Conservation (phyloP, 2,113 vertebrate genomes). For the Murina feae region DNA sequence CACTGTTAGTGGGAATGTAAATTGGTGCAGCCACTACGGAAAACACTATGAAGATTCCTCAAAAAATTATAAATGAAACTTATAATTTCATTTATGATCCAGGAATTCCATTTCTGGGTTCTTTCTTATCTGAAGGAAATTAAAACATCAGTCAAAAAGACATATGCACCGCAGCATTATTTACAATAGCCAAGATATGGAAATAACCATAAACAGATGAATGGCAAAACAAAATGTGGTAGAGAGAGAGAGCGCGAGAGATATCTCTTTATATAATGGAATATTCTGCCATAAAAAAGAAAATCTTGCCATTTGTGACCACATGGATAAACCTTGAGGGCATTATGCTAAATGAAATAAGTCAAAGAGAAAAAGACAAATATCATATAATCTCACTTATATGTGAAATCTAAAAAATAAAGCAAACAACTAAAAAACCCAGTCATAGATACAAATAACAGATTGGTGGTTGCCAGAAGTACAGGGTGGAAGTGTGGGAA, state of each 20-base stretch:
- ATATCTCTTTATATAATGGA: not conserved
- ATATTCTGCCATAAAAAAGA: not conserved
- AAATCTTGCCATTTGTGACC: not conserved
- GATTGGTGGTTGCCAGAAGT: not conserved
- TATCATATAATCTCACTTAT: not conserved
- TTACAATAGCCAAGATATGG: not conserved
- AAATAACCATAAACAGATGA: not conserved
- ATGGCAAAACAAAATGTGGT: not conserved
- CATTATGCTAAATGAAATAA: not conserved
- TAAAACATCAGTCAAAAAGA: not conserved
- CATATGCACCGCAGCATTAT: not conserved
- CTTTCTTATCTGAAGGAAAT: not conserved
- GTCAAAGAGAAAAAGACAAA: not conserved
- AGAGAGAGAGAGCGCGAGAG: too few species aligned
- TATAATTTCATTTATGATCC: not conserved
- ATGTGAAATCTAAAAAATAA: not conserved
- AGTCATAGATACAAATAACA: not conserved
- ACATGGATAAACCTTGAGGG: not conserved
- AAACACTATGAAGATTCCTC: not conserved
- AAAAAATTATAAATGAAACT: not conserved
- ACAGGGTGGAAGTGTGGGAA: fast-evolving
- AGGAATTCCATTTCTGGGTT: not conserved
- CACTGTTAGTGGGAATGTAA: not conserved
- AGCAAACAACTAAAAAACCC: not conserved
- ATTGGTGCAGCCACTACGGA: not conserved